Base-by-base conservation (phyloP, 2,113 vertebrate species). In the Strigops habroptila region DNA sequence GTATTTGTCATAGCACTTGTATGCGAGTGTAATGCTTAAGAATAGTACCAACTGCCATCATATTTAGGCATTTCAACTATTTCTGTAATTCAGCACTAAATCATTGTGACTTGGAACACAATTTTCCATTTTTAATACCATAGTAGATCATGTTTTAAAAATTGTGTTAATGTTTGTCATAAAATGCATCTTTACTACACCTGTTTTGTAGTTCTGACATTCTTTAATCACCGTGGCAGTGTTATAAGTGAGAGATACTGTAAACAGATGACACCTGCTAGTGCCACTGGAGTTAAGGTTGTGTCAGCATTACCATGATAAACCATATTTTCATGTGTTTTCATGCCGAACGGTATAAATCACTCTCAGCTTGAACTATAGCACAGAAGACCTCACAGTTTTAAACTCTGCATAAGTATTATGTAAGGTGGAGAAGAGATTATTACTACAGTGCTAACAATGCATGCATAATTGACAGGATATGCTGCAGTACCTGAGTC, bases 1-100 rank as follows among this genome's bases (percentile, higher is more conserved):
- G 78, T 97, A 88, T 97, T 96, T 98, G 93, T 96, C 92, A 94
- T 84, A 96, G 79, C 85, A 93, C 77, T 97, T 80, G 49, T 86
- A 57, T 94, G 75, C 68, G 24, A 88, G 69, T 78, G 43, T 69
- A 95, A 68, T 82, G 49, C 30, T 86, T 55, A 87, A 94, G 86
- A 87, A 85, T 62, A 81, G 49, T n/a, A 87, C 63, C 49, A 90
- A 80, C 39, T 90, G 44, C 70, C 79, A 75, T 83, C 18, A 9
- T 87, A 73, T 92, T 82, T 92, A 96, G 84, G 46, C 37, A 82
- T 97, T 95, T 97, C 88, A 95, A 71, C 46, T 96, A 93, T 96
- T 97, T 97, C 69, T 92, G 49, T 91, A 95, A 86, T 94, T 96
- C 80, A 84, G 82, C 44, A 93, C 86, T 96, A 97, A 96, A 96